phyloP scores from a whole-genome alignment of 2,888 invertebrate genomes.

The Sesia bembeciformis region DNA sequence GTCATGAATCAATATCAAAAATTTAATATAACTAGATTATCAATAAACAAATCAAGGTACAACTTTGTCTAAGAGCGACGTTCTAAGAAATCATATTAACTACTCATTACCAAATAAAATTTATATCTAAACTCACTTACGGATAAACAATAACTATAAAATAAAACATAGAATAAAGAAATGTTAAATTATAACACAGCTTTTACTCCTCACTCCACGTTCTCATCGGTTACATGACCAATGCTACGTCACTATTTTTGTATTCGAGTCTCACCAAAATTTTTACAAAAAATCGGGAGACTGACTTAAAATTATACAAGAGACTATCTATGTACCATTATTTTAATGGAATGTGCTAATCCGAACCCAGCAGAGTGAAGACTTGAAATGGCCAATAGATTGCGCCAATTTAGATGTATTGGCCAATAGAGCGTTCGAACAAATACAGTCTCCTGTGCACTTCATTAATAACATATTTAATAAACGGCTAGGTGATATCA shows the following conservation, averaged over 20 bases:
- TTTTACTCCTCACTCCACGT: slow-evolving; percentile 57
- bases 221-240: slow-evolving; percentile 47
- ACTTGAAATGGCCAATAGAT: too few species aligned
- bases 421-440: too few species aligned
- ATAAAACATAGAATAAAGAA: slow-evolving; percentile 70
- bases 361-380: slow-evolving; percentile 8
- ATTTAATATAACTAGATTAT: slow-evolving; percentile 54
- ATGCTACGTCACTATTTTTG: slow-evolving; percentile 44
- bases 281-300: neutral
- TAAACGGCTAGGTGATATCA: too few species aligned
- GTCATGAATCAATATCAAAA: slow-evolving; percentile 69
- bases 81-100: slow-evolving; percentile 59
- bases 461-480: too few species aligned
- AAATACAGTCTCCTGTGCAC: too few species aligned
- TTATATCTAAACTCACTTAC: slow-evolving; percentile 69
- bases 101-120: slow-evolving; percentile 67
- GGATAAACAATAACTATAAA: slow-evolving; percentile 71
- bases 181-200: slow-evolving; percentile 73
- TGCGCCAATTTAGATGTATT: too few species aligned
- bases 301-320: slow-evolving; percentile 13
- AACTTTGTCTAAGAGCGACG: slow-evolving; percentile 57
- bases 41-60: slow-evolving; percentile 69
- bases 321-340: slow-evolving; percentile 24
- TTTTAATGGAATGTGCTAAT: slow-evolving; percentile 65
- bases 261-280: neutral